phyloP scores from a whole-genome alignment of 1,140 invertebrate genomes.

The Eriosoma lanigerum region DNA sequence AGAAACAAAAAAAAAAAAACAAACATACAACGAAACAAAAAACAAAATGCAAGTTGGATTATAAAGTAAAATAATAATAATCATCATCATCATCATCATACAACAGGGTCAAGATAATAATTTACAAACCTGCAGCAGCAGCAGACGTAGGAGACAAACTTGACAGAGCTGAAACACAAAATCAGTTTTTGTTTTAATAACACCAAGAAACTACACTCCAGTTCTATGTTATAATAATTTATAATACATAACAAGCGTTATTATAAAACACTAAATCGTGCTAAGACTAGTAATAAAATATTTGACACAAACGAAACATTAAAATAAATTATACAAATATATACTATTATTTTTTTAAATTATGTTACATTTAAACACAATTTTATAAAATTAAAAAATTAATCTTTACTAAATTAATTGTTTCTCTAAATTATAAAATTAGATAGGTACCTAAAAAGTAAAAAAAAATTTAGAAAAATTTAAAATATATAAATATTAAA shows the following conservation, averaged over 20 bases:
- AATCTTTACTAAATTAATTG: too few species aligned
- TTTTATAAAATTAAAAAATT: too few species aligned
- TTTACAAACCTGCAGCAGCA: constrained; percentile 53
- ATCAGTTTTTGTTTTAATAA: constrained; percentile 18
- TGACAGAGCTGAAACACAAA: constrained; percentile 55
- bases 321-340: background rate
- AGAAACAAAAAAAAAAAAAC: constrained; percentile 2
- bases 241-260: background rate
- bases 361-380: background rate
- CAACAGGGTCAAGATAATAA: constrained; percentile 2
- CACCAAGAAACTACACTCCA: too few species aligned
- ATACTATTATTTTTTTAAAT: background rate
- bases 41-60: constrained; percentile 10
- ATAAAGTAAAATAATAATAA: background rate
- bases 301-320: constrained; percentile 5
- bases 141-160: constrained; percentile 54
- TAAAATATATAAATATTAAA: too few species aligned
- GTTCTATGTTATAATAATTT: background rate
- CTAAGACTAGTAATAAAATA: too few species aligned
- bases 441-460: too few species aligned
- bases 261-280: background rate
- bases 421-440: too few species aligned
- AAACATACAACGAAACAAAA: constrained; percentile 16
- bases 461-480: too few species aligned
- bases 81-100: background rate